These are phyloP conservation scores for Lottia gigantea DNA, from an alignment of 2,888 invertebrate genomes.

Conservation along the genomic window DNA sequence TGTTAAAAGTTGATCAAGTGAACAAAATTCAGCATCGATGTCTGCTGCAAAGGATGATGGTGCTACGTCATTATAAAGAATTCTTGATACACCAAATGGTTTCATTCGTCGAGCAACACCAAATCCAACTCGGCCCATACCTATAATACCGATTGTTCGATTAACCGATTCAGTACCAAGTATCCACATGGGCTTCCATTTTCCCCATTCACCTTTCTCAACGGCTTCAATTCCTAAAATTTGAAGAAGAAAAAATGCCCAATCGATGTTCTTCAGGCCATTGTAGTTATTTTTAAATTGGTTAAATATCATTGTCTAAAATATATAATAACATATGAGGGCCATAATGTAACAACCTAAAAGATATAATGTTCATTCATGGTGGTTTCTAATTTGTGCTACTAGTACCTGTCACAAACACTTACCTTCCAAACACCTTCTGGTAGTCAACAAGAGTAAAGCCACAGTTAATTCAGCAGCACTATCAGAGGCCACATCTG, in stretches of 20 bases:
- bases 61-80: conserved; percentile 81
- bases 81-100: conserved; percentile 78
- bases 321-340: too few species aligned
- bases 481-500: conserved; percentile 80
- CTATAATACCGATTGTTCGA: conserved; percentile 75
- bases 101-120: conserved; percentile 82
- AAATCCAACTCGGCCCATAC: conserved; percentile 70
- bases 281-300: too few species aligned
- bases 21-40: conserved; percentile 77
- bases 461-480: conserved; percentile 91
- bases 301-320: too few species aligned
- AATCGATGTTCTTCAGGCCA: background rate
- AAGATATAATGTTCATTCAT: too few species aligned
- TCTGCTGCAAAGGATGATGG: conserved; percentile 72
- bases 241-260: background rate
- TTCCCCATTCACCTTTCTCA: conserved; percentile 81
- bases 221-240: conserved; percentile 57
- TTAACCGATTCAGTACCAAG: conserved; percentile 85
- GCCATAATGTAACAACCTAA: too few species aligned
- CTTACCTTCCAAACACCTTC: conserved; percentile 71
- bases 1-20: conserved; percentile 78
- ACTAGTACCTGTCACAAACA: background rate
- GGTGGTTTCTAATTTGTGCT: too few species aligned
- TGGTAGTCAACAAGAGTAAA: conserved; percentile 82
- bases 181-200: conserved; percentile 92